A percentile compares a stretch with the other conserved stretches of the same genome.
Evolutionary conservation across 1,140 invertebrate species (phyloP).

Genomic region (Dreissena rostriformis): DNA sequence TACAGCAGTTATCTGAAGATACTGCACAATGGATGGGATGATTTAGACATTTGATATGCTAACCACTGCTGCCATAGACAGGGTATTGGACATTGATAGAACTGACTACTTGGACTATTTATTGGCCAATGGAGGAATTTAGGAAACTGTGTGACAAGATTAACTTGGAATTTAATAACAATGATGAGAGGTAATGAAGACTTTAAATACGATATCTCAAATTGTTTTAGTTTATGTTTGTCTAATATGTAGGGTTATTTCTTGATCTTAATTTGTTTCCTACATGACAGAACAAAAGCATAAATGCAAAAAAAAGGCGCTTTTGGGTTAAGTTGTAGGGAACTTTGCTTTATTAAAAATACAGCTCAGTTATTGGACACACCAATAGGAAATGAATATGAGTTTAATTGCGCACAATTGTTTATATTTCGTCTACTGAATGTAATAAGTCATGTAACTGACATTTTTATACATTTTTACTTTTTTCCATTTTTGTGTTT

Average conservation of each 20-base stretch:
- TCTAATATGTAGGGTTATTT: not conserved
- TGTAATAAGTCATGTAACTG: too few relatives aligned
- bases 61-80: too few relatives aligned
- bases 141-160: slow-evolving; percentile 10
- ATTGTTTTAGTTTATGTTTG: slow-evolving; percentile 1
- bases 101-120: too few relatives aligned
- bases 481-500: too few relatives aligned
- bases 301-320: not conserved
- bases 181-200: not conserved
- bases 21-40: too few relatives aligned
- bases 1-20: too few relatives aligned
- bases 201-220: not conserved
- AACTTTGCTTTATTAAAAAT: not conserved
- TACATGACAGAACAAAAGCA: not conserved
- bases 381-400: too few relatives aligned
- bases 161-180: slow-evolving; percentile 17
- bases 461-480: too few relatives aligned
- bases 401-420: too few relatives aligned
- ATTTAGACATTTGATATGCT: too few relatives aligned
- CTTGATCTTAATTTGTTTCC: not conserved
- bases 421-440: too few relatives aligned
- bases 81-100: too few relatives aligned
- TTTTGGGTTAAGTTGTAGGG: not conserved
- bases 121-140: slow-evolving; percentile 18
- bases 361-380: not conserved